Evolutionary conservation across 2,797 vertebrate genomes (phyloP).

Genomic region (Helostoma temminkii): DNA sequence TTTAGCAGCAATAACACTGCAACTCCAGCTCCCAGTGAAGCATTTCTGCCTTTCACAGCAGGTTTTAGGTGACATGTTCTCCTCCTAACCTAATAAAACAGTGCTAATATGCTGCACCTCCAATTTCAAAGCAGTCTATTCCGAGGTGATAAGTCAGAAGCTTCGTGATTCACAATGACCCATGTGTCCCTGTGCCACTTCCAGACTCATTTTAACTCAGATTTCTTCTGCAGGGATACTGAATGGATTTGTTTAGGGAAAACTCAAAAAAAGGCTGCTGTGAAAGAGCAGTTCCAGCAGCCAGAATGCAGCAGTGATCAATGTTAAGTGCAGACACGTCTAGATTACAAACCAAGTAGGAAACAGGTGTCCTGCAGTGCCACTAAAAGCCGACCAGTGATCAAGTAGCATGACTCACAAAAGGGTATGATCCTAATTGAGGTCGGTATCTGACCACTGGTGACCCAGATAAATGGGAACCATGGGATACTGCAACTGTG

Average conservation of each 20-base stretch:
- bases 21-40: not conserved
- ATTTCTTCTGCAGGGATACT: not conserved
- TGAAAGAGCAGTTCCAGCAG: not conserved
- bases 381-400: slow-evolving; percentile 11
- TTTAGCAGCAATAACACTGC: not conserved
- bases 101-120: slow-evolving; percentile 20
- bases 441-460: slow-evolving; percentile 39
- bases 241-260: not conserved
- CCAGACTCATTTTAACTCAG: not conserved
- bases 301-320: not conserved
- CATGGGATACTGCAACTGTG: slow-evolving; percentile 7
- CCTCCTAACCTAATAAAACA: slow-evolving; percentile 29
- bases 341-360: slow-evolving; percentile 11
- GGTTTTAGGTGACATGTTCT: slow-evolving; percentile 13
- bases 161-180: slow-evolving; percentile 10
- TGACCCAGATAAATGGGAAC: slow-evolving; percentile 45
- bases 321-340: not conserved
- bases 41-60: not conserved
- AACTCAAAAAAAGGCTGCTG: not conserved
- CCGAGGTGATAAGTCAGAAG: slow-evolving; percentile 30
- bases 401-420: slow-evolving; percentile 37
- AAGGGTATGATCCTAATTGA: slow-evolving; percentile 18
- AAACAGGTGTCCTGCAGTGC: slow-evolving; percentile 13
- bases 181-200: not conserved
- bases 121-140: slow-evolving; percentile 48